phyloP scores from a whole-genome alignment of 1,140 invertebrate species.

The Zaprionus ornatus region DNA sequence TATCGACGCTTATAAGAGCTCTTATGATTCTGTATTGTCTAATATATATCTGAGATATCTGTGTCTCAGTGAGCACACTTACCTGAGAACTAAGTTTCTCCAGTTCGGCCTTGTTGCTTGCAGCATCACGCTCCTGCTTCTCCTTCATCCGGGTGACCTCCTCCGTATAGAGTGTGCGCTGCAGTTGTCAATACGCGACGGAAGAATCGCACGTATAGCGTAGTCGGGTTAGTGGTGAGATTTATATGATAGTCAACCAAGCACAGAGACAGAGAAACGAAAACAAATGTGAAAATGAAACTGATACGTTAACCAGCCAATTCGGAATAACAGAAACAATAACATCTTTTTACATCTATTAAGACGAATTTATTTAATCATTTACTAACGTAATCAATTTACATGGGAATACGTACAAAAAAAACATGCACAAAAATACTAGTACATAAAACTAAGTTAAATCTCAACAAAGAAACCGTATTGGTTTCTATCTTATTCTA shows the following conservation, averaged over 20 bases:
- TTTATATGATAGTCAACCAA: constrained; percentile 1
- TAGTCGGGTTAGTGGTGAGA: constrained; percentile 8
- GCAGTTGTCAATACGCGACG: constrained; percentile 14
- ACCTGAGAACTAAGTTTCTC: constrained; percentile 64
- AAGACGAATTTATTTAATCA: not conserved
- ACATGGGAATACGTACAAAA: not conserved
- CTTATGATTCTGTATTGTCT: not conserved
- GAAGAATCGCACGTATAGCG: not conserved
- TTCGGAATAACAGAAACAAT: not conserved
- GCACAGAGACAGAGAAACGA: constrained; percentile 13
- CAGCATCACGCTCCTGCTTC: constrained; percentile 80
- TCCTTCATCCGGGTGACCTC: constrained; percentile 84
- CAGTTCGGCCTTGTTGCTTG: constrained; percentile 48
- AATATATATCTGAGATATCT: not conserved
- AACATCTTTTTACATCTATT: not conserved
- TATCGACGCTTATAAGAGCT: not conserved
- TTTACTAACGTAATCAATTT: not conserved
- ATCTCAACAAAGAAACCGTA: not conserved
- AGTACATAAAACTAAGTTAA: not conserved
- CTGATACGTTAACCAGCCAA: not conserved
- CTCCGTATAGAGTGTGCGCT: constrained; percentile 84
- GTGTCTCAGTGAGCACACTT: constrained; percentile 4
- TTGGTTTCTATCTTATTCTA: constrained; percentile 3
- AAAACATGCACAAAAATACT: not conserved
- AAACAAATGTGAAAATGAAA: constrained; percentile 19